Conservation (phyloP, 2,797 vertebrate genomes). For the Hippocampus kuda region DNA sequence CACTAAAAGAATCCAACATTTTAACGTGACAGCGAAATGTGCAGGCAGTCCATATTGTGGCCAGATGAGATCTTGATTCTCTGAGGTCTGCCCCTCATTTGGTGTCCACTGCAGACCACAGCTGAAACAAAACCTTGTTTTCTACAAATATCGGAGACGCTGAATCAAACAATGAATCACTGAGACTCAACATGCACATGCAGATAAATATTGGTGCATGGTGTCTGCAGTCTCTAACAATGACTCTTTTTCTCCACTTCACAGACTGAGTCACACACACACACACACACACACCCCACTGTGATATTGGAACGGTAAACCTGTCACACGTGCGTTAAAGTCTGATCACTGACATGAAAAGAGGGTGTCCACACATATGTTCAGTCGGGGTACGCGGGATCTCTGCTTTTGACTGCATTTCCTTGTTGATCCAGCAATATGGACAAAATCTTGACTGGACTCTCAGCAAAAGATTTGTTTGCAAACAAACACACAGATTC, state of each 20-base stretch:
- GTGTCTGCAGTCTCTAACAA: conserved; percentile 7
- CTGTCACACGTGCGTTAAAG: conserved; percentile 36
- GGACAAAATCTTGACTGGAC: conserved; percentile 15
- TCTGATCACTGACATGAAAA: conserved; percentile 30
- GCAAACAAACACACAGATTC: conserved; percentile 25
- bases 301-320: conserved; percentile 42
- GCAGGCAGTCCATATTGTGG: conserved; percentile 46
- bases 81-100: conserved; percentile 27
- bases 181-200: conserved; percentile 26
- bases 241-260: conserved; percentile 21
- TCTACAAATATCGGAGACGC: conserved; percentile 11
- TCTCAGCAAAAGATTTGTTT: conserved; percentile 25
- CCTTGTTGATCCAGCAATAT: conserved; percentile 29
- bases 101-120: conserved; percentile 42
- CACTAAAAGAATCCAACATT: conserved; percentile 24
- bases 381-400: conserved; percentile 33
- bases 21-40: conserved; percentile 35
- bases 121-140: conserved; percentile 26
- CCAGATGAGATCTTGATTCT: conserved; percentile 49
- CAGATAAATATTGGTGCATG: conserved; percentile 17
- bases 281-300: conserved; percentile 26
- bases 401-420: conserved; percentile 20
- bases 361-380: conserved; percentile 36
- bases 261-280: conserved; percentile 22
- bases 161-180: conserved; percentile 18